Evolutionary conservation across 2,113 vertebrate genomes (phyloP).

Genomic region (Sceloporus tristichus): DNA sequence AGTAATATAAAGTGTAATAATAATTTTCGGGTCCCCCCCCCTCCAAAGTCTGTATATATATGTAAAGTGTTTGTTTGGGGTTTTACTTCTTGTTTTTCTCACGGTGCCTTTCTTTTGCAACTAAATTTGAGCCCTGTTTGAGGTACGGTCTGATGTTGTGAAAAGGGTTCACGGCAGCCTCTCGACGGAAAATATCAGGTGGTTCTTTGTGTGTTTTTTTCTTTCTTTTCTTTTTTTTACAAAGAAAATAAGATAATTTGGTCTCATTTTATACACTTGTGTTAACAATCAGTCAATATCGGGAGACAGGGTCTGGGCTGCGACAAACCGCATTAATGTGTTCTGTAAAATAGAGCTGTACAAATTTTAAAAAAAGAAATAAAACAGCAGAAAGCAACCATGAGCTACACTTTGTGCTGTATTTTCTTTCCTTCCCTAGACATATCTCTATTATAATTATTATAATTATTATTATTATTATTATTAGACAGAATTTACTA

Average conservation of each 20-base stretch:
- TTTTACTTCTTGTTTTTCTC: slow-evolving; percentile 34
- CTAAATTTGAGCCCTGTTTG: slow-evolving; percentile 74
- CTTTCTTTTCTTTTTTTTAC: background rate
- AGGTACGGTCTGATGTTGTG: slow-evolving; percentile 77
- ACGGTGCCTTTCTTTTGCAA: slow-evolving; percentile 87
- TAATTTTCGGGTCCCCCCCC: slow-evolving; percentile 74
- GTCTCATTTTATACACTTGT: slow-evolving; percentile 85
- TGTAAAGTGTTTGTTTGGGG: slow-evolving; percentile 78
- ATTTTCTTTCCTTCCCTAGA: background rate
- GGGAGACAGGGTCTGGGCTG: slow-evolving; percentile 92
- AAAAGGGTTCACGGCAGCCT: slow-evolving; percentile 7
- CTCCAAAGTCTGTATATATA: slow-evolving; percentile 85
- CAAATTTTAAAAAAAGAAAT: slow-evolving; percentile 85
- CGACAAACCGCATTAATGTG: slow-evolving; percentile 91
- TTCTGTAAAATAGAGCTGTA: slow-evolving; percentile 98
- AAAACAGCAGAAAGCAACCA: slow-evolving; percentile 87
- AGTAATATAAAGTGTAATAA: slow-evolving; percentile 82
- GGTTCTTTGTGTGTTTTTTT: slow-evolving; percentile 31
- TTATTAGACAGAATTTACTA: too few species aligned
- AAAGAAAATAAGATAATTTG: slow-evolving; percentile 25
- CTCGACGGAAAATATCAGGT: slow-evolving; percentile 67
- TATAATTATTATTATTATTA: too few species aligned
- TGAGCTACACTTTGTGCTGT: background rate
- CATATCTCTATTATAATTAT: too few species aligned
- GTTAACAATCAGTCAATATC: slow-evolving; percentile 80